Base-by-base conservation (phyloP, 2,888 invertebrate genomes). In the Dendrolimus houi region DNA sequence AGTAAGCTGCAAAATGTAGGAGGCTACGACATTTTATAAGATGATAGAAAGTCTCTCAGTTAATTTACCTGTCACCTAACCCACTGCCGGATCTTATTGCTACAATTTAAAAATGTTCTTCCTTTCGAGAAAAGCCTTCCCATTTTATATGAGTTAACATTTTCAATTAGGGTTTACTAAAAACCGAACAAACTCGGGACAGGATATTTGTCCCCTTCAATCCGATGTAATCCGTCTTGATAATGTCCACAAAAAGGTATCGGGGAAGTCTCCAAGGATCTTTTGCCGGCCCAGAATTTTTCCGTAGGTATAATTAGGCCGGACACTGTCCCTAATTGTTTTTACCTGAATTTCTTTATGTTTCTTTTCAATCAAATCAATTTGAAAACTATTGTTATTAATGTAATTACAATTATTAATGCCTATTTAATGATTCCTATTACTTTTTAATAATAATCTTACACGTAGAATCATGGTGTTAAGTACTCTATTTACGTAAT, bases 141-240 rank as follows among this genome's bases (percentile, higher is more conserved):
- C 40, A 59, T 59, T 55, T 56, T 56, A 47, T 52, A 47, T 53
- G 56, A 57, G 53, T 59, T 56, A 57, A 56, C 53, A 52, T 56
- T 55, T 66, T 67, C 66, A 67, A 68, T 68, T 67, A 67, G 61
- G 62, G 59, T 60, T 61, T 62, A 55, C 59, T 62, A 60, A 65
- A 67, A 64, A 56, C 62, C 57, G 55, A 58, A 59, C 57, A 57
- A 61, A 58, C 57, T 60, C 59, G 61, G 66, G 63, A 66, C 61
- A 64, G 64, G 67, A 66, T 67, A 64, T 63, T 63, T 60, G 59
- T 60, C 58, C 66, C 62, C 61, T 68, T 64, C 61, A 61, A 65
- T 62, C 68, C 66, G 29, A 59, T 60, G 62, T 66, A 67, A 69
- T 67, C 65, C 65, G 56, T 57, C 60, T 59, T 67, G 65, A 67